Evolutionary conservation across 2,888 invertebrate genomes (phyloP), one percentile per base, ranked within the genome.

Genomic region (Caenorhabditis sp.): DNA sequence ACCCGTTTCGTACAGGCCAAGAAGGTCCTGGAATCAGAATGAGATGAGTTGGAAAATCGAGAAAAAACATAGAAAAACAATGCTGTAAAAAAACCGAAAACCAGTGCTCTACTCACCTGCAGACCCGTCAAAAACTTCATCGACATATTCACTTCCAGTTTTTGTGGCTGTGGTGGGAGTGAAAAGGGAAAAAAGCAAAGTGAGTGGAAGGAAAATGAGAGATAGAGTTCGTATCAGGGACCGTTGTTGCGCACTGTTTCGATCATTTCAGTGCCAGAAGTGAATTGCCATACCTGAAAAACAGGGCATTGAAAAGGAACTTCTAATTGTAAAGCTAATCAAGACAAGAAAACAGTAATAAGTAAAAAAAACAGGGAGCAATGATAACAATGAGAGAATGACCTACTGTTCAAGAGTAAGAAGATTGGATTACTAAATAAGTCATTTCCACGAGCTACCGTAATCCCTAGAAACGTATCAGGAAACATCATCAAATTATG

Each of bases 101-200:
- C 62, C 55, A 55, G 18, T 64, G 47, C 37, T 26, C n/a, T 47
- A n/a, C 28, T 74, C 65, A 85, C 86, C 86, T 86, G 86, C 74
- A 87, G 68, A 71, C 87, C 87, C 74, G 87, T 84, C 64, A 87
- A 70, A 82, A 87, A 85, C 82, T 84, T 87, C 80, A 87, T 85
- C 69, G 85, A 85, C 87, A 87, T 87, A 68, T 72, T 80, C 67
- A 76, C 76, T 76, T 76, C 76, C 78, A 78, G 70, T 69, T 70
- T 70, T 56, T 60, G 44, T 32, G 74, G 26, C 13, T 71, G 62
- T 71, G 65, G 51, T 28, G 15, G 58, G 65, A 64, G 58, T 53
- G 61, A 68, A 55, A 70, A 37, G 47, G 18, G 53, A 60, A 55
- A 76, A 50, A 44, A 47, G 56, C 35, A 28, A 65, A 56, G 60